Percentiles rank a stretch among this genome's conserved stretches.
Evolutionary conservation across 2,113 vertebrate species (phyloP).

Genomic region (Oncorhynchus keta): DNA sequence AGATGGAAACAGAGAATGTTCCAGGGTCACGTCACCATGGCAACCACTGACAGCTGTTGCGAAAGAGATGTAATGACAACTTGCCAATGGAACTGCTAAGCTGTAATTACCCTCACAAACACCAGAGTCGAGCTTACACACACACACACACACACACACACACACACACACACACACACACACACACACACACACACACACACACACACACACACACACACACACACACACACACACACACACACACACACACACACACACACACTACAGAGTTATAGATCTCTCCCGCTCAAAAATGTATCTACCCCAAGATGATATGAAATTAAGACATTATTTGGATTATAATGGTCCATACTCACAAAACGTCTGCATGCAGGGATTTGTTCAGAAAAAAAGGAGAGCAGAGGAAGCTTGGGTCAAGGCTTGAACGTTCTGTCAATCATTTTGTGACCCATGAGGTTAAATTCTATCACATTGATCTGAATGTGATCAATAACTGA

Average conservation of each 20-base stretch:
- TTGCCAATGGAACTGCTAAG: conserved; percentile 22
- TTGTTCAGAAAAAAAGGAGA: not conserved
- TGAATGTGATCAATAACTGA: conserved; percentile 39
- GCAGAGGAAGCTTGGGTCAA: not conserved
- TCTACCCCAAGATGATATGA: too few species aligned
- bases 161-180: not conserved
- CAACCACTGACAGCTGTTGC: conserved; percentile 26
- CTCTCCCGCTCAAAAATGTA: too few species aligned
- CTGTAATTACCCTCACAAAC: conserved; percentile 1
- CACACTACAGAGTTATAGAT: too few species aligned
- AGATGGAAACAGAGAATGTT: conserved; percentile 24
- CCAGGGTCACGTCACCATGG: conserved; percentile 40
- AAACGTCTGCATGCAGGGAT: too few species aligned
- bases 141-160: not conserved
- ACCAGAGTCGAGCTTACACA: not conserved
- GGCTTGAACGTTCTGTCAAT: not conserved
- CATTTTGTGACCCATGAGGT: not conserved
- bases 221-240: not conserved
- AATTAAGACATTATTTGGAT: too few species aligned
- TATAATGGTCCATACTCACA: too few species aligned
- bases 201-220: not conserved
- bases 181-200: not conserved
- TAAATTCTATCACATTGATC: conserved; percentile 5
- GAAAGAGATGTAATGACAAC: conserved; percentile 25
- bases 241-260: not conserved